Percentiles rank a stretch among this genome's conserved stretches.
Evolutionary conservation across 1,140 invertebrate genomes (phyloP).

Genomic region (Magallana angulata): DNA sequence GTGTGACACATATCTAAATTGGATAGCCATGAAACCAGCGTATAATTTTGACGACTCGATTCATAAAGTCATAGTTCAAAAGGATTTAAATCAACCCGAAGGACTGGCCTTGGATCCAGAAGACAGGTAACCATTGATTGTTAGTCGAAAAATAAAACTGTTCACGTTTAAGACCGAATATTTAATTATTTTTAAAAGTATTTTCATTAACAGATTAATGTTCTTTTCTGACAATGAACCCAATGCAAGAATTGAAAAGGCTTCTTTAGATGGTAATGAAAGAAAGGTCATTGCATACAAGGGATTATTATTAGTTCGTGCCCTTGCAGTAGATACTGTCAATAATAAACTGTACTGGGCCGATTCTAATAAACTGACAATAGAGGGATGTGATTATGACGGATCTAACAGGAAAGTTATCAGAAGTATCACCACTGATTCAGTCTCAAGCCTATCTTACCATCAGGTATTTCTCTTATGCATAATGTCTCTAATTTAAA

Average conservation of each 20-base stretch:
- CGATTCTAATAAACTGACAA: neutral
- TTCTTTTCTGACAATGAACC: constrained; percentile 7
- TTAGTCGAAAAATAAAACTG: no score
- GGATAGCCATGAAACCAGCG: constrained; percentile 32
- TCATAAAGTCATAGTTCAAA: neutral
- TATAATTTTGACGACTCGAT: neutral
- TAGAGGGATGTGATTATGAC: neutral
- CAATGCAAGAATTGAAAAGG: neutral
- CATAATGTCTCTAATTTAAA: no score
- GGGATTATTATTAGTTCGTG: neutral
- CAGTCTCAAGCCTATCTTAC: neutral
- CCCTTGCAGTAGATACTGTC: neutral
- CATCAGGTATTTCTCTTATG: neutral
- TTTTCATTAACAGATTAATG: neutral
- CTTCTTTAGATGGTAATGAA: neutral
- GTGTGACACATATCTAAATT: neutral
- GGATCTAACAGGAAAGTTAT: neutral
- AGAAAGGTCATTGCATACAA: neutral
- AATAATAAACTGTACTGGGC: neutral
- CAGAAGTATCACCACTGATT: neutral
- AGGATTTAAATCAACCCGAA: neutral
- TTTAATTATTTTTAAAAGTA: neutral
- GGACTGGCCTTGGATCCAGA: constrained; percentile 19
- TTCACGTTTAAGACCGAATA: no score
- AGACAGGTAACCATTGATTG: neutral